Conservation (phyloP, 2,888 invertebrate species). For the Leptura quadrifasciata region DNA sequence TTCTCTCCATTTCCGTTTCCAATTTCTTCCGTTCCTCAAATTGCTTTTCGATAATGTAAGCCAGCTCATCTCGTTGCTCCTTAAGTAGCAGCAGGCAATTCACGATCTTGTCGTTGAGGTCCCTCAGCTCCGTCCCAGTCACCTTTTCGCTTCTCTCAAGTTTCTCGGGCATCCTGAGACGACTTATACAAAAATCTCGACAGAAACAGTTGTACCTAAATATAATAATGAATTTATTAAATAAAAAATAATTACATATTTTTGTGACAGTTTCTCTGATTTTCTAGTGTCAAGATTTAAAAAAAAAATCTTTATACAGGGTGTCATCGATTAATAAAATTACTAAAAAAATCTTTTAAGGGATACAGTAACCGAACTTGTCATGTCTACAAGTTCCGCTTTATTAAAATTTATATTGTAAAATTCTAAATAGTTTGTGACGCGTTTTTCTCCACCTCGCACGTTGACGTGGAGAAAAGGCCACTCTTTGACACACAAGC, state of each 20-base stretch:
- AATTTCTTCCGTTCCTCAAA: constrained; percentile 65
- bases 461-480: no score
- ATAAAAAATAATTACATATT: background rate
- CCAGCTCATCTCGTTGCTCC: constrained; percentile 65
- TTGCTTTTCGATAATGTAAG: constrained; percentile 65
- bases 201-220: background rate
- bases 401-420: no score
- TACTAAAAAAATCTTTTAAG: no score
- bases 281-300: no score
- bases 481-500: no score
- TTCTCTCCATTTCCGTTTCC: constrained; percentile 66
- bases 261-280: background rate
- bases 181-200: background rate
- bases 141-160: constrained; percentile 30
- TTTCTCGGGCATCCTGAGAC: background rate
- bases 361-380: no score
- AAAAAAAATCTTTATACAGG: no score
- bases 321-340: no score
- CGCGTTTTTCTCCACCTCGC: no score
- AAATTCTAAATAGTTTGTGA: no score
- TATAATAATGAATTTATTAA: background rate
- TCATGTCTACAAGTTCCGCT: no score
- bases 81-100: constrained; percentile 63
- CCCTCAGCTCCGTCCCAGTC: constrained; percentile 58
- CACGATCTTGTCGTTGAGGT: constrained; percentile 66